These are phyloP conservation scores for Nematolebias whitei DNA, from an alignment of 2,113 vertebrate genomes.

Conservation along the genomic window DNA sequence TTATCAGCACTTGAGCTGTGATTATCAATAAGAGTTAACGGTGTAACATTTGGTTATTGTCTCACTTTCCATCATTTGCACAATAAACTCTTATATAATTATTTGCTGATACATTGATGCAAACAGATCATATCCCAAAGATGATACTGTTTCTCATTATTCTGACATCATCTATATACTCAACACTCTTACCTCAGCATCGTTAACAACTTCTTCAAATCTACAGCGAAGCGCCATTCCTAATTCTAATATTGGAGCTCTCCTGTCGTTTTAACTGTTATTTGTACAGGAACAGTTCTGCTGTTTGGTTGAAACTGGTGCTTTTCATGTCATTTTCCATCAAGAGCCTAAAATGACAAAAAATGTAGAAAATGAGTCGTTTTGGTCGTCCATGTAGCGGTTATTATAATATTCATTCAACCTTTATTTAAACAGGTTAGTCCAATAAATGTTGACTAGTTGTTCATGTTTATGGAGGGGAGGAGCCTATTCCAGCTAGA, in stretches of 20 bases:
- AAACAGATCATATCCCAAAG: background rate
- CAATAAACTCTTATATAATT: too few species aligned
- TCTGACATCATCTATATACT: conserved; percentile 1
- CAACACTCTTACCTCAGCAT: background rate
- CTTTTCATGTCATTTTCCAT: background rate
- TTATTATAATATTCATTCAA: too few species aligned
- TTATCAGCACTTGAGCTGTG: background rate
- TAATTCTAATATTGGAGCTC: background rate
- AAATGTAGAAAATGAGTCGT: too few species aligned
- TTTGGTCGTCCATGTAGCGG: too few species aligned
- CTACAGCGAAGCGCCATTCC: background rate
- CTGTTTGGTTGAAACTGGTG: background rate
- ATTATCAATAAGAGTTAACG: background rate
- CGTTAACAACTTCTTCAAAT: conserved; percentile 6
- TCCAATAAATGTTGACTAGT: too few species aligned
- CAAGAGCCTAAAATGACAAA: too few species aligned
- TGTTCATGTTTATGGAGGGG: too few species aligned
- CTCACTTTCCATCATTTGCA: background rate
- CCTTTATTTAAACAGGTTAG: too few species aligned
- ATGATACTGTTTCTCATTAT: background rate
- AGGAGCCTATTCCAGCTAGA: too few species aligned
- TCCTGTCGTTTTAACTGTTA: background rate
- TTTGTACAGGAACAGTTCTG: background rate
- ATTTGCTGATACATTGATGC: background rate
- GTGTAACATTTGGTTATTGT: background rate